A percentile compares a stretch with the other conserved stretches of the same genome.
Conservation (phyloP, 2,888 invertebrate genomes). For the Volucella zonaria region DNA sequence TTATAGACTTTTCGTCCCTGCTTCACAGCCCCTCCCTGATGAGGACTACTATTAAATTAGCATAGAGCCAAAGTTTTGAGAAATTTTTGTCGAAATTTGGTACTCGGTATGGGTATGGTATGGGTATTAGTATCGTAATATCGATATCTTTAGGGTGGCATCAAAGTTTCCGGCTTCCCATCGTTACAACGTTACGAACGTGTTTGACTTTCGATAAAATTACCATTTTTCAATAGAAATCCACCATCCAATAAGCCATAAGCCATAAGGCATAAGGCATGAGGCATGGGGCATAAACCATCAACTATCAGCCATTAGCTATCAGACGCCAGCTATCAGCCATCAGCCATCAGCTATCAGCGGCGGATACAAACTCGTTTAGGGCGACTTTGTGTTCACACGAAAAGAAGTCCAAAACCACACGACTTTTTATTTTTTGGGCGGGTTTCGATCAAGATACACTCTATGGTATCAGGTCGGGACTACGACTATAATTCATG, state of each 20-base stretch:
- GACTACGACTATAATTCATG: neutral
- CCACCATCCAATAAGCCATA: neutral
- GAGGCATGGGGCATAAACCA: too few relatives aligned
- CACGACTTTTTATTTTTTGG: neutral
- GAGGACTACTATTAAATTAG: conserved; percentile 15
- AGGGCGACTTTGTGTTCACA: conserved; percentile 9
- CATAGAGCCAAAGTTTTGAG: conserved; percentile 25
- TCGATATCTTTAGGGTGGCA: neutral
- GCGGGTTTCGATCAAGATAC: conserved; percentile 42
- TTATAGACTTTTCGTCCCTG: conserved; percentile 35
- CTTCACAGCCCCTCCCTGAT: neutral
- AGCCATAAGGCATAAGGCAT: too few relatives aligned
- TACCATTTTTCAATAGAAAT: conserved; percentile 36
- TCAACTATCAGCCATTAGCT: too few relatives aligned
- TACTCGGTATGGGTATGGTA: neutral
- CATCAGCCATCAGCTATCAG: too few relatives aligned
- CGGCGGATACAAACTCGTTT: neutral
- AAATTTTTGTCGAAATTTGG: conserved; percentile 3
- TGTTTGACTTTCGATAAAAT: conserved; percentile 37
- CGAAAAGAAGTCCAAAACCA: conserved; percentile 10
- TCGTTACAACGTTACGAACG: conserved; percentile 38
- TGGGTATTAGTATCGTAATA: neutral
- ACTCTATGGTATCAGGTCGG: neutral
- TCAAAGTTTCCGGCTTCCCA: neutral
- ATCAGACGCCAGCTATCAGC: too few relatives aligned